These are phyloP conservation scores for Montifringilla adamsi DNA, from an alignment of 2,113 vertebrate species.

Conservation along the genomic window DNA sequence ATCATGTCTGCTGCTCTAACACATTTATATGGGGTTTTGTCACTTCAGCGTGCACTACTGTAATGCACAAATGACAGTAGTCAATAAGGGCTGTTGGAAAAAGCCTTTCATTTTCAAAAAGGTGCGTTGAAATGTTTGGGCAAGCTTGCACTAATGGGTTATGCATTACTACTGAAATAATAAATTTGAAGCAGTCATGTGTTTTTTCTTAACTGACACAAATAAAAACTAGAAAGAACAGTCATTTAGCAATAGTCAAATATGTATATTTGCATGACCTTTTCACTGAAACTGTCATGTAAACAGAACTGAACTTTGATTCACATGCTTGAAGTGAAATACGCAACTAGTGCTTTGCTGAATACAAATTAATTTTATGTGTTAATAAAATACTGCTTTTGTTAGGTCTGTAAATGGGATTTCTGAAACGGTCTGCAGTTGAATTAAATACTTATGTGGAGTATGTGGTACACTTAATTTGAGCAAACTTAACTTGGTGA, in stretches of 20 bases:
- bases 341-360: not conserved
- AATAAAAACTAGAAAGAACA: not conserved
- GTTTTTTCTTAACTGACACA: not conserved
- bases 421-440: not conserved
- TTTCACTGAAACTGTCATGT: not conserved
- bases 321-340: not conserved
- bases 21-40: not conserved
- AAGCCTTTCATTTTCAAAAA: not conserved
- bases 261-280: not conserved
- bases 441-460: not conserved
- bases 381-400: not conserved
- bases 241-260: not conserved
- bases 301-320: not conserved
- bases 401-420: not conserved
- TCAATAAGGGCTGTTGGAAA: not conserved
- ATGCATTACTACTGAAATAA: not conserved
- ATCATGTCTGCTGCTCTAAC: fast-evolving
- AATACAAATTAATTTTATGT: not conserved
- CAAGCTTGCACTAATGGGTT: not conserved
- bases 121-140: not conserved
- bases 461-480: not conserved
- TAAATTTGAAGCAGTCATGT: not conserved
- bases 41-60: not conserved
- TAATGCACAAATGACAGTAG: not conserved
- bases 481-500: not conserved